Conservation (phyloP, 2,797 vertebrate species). For the Sphenodon punctatus region DNA sequence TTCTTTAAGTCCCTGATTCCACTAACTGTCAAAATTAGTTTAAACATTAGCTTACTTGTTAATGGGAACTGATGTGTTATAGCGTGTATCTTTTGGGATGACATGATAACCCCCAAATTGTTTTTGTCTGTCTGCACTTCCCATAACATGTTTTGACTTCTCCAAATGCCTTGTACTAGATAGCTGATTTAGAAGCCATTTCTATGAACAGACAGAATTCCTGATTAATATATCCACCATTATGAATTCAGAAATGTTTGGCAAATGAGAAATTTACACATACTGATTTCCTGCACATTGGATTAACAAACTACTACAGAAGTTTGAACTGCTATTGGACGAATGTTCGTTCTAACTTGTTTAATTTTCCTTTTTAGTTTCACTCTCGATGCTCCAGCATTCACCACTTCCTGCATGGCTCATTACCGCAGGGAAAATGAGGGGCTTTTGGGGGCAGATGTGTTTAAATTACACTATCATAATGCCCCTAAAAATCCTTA, state of each 20-base stretch:
- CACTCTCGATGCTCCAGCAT: slow-evolving; percentile 53
- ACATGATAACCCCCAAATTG: background rate
- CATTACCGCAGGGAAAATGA: slow-evolving; percentile 89
- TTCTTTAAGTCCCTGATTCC: background rate
- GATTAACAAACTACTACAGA: background rate
- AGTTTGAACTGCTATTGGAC: slow-evolving; percentile 31
- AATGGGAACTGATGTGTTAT: background rate
- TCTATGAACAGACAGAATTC: background rate
- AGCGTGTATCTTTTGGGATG: background rate
- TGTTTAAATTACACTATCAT: slow-evolving; percentile 88
- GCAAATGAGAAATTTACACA: background rate
- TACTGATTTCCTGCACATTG: background rate
- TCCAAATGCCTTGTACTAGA: background rate
- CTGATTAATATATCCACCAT: background rate
- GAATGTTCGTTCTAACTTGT: slow-evolving; percentile 62
- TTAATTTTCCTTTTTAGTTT: slow-evolving; percentile 66
- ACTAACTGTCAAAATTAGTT: background rate
- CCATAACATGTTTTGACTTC: background rate
- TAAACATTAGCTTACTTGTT: background rate
- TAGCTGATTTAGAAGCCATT: background rate
- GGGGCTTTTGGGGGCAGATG: slow-evolving; percentile 95
- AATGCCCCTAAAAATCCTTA: slow-evolving; percentile 97
- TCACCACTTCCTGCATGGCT: slow-evolving; percentile 65
- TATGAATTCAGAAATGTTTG: background rate
- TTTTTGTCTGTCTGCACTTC: background rate